Evolutionary conservation across 2,113 vertebrate species (phyloP), one percentile per base, ranked within the genome.

Genomic region (Cygnus buccinator): DNA sequence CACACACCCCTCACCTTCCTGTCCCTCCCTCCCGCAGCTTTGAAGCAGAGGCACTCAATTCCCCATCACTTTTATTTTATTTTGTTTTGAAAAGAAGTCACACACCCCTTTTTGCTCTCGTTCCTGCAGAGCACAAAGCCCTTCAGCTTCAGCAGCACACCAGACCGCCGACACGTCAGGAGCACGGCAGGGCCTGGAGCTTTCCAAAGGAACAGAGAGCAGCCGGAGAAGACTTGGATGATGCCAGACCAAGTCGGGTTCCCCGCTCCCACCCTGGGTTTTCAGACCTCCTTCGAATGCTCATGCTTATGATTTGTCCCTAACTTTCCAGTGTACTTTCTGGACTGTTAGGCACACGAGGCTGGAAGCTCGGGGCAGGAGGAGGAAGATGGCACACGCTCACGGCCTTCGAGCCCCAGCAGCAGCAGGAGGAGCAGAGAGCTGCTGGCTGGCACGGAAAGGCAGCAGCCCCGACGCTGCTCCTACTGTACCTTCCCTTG

Each of bases 331-430:
- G 95, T 63, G 89, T 43, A 71, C 52, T 91, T 96, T 90, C 52
- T 95, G 93, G 94, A 41, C 31, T 87, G 95, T 73, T 29, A 22
- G 48, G 80, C 61, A 89, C 29, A 59, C 0, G 48, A 43, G 39
- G 84, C 4, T 94, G 96, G 96, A 96, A 94, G 94, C 92, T 85
- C 95, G 87, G 95, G 95, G 94, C 75, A 73, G 39, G 46, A 78
- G 65, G 46, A 7, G 46, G 46, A 75, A 81, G 73, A 54, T 41
- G 95, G 77, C 61, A 90, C 65, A 21, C 0, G 2, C 79, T 48
- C 23, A 6, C 52, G 52, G 80, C 22, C 78, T 89, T 41, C 2
- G 25, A 78, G 84, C 68, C 37, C 26, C 72, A 77, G 59, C 18
- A 76, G 67, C 50, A 74, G 80, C 66, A 63, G 85, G 21, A 75